These are phyloP conservation scores for Clarias platycephalus DNA, from an alignment of 2,797 vertebrate species.

Conservation along the genomic window DNA sequence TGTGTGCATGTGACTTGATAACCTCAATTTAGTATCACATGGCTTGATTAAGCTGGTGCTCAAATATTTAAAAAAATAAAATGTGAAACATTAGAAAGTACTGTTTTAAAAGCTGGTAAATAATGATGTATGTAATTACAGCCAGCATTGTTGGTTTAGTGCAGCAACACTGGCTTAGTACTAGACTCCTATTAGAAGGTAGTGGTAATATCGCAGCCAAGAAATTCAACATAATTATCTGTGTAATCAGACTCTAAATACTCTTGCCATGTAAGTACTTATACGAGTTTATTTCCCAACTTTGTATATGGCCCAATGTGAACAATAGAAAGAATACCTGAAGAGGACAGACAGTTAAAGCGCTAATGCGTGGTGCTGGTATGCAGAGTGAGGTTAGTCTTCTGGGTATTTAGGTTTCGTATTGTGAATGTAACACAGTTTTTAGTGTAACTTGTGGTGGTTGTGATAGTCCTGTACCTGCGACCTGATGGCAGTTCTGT, in stretches of 20 bases:
- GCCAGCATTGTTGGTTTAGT: background rate
- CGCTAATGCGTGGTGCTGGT: background rate
- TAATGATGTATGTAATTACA: background rate
- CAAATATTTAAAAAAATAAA: background rate
- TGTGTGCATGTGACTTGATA: background rate
- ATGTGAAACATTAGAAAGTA: background rate
- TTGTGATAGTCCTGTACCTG: slow-evolving; percentile 26
- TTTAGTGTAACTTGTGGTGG: slow-evolving; percentile 12
- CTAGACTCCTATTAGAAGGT: background rate
- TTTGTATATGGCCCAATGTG: background rate
- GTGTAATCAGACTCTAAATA: background rate
- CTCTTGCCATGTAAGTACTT: background rate
- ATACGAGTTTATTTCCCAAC: background rate
- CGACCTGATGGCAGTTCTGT: slow-evolving; percentile 2
- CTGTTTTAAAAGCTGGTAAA: background rate
- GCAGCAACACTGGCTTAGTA: background rate
- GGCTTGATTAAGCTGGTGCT: background rate
- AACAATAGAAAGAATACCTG: background rate
- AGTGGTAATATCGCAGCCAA: background rate
- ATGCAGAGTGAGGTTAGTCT: background rate
- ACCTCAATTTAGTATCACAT: background rate
- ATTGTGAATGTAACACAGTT: background rate
- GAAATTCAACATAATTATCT: background rate
- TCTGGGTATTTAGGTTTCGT: slow-evolving; percentile 6
- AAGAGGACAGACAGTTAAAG: background rate